Evolutionary conservation across 2,888 invertebrate species (phyloP), one percentile per base, ranked within the genome.

Genomic region (Plebejus argus): DNA sequence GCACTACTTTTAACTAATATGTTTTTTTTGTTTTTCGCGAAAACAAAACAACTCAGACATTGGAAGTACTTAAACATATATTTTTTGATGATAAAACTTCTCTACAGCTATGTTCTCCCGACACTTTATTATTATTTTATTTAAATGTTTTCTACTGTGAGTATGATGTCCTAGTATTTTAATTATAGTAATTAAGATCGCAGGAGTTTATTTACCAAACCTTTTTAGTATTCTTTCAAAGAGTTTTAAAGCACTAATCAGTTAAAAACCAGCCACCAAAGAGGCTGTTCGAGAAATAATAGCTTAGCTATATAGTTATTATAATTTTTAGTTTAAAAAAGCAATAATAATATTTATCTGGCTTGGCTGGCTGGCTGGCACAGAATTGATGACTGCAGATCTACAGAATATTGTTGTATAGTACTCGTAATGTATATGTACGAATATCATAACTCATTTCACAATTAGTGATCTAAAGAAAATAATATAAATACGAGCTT

Each of bases 91-190:
- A 81, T 84, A 81, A 81, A 85, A 81, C 84, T 70, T 83, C 79
- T 79, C 20, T 7, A 33, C 28, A 70, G 76, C 86, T 80, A 85
- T 91, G 89, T 76, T 81, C 3, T 81, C 91, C 90, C 86, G 82
- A 79, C 82, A 79, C 78, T 79, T 88, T 86, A 89, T 90, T 90
- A 90, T 91, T 91, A 88, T 89, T 89, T 89, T 89, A 89, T 89
- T 89, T 88, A 88, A 90, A 89, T 86, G 83, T 84, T 82, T 79
- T 79, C 83, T 81, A 81, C 81, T 28, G 5, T 1, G 20, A 28
- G 66, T 79, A 84, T 91, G 85, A 1, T 15, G 6, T 80, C 91
- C 90, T 90, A 82, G 90, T 91, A 79, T 71, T 66, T 77, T 8
- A 61, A 66, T 53, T 49, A 49, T 49, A 39, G 39, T 61, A 10